These are phyloP conservation scores for Augiades crinisus DNA, from an alignment of 2,888 invertebrate species.

Conservation along the genomic window DNA sequence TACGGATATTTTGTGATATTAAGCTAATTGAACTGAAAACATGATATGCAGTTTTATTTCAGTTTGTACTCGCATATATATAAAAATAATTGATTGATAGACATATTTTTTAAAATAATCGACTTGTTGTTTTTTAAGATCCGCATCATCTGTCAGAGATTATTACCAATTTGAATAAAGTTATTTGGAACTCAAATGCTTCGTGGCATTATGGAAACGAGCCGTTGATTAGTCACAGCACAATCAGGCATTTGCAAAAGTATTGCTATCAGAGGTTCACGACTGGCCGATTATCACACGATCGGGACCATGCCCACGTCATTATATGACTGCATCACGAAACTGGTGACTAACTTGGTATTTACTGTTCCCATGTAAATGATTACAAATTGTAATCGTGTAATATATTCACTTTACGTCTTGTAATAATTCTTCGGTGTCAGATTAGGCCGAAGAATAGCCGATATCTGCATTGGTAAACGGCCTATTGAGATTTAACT, in stretches of 20 bases:
- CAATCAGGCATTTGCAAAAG: slow-evolving; percentile 62
- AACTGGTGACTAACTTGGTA: slow-evolving; percentile 50
- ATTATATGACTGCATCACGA: slow-evolving; percentile 56
- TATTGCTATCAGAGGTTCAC: slow-evolving; percentile 60
- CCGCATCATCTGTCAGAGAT: too few species aligned
- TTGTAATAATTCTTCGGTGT: slow-evolving; percentile 22
- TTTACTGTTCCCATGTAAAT: slow-evolving; percentile 31
- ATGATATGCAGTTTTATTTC: too few species aligned
- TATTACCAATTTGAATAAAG: too few species aligned
- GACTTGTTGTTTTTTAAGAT: too few species aligned
- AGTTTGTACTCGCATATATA: too few species aligned
- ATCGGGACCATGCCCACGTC: slow-evolving; percentile 51
- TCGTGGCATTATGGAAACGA: slow-evolving; percentile 52
- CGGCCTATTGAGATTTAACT: slow-evolving; percentile 26
- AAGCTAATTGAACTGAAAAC: too few species aligned
- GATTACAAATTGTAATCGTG: slow-evolving; percentile 26
- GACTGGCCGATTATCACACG: slow-evolving; percentile 57
- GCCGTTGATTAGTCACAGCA: slow-evolving; percentile 63
- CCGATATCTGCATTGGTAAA: slow-evolving; percentile 26
- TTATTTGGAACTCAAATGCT: too few species aligned
- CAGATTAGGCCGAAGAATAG: slow-evolving; percentile 25
- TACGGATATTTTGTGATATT: too few species aligned
- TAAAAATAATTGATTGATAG: too few species aligned
- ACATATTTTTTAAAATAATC: too few species aligned
- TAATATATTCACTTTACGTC: slow-evolving; percentile 23